Base-by-base conservation (phyloP, 2,797 vertebrate species). In the Anomalospiza imberbis region DNA sequence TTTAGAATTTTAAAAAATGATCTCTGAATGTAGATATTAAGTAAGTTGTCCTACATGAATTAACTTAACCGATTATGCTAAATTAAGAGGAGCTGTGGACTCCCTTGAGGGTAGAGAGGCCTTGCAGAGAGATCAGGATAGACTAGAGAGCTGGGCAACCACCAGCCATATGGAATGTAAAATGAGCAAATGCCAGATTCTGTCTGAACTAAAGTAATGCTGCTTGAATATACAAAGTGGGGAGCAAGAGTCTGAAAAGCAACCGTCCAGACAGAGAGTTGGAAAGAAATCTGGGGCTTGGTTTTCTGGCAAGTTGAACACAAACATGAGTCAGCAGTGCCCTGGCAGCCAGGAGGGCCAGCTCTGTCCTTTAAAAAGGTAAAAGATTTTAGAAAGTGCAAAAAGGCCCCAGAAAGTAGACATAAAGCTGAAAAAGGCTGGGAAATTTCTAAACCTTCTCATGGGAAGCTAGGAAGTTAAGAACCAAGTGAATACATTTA, bases 281-380 rank as follows among this genome's bases (percentile, higher is more conserved):
- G 19, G 8, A 26, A 57, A 9, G 63, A 70, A 38, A 38, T 51
- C 55, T 70, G 44, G 22, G 5, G 1, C 6, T 42, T 57, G 24
- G 14, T 15, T 50, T 54, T 48, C 12, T 40, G 47, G 10, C 20
- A 42, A 32, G 45, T 31, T 54, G 17, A 34, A n/a, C 16, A 6
- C 12, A 32, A 44, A 14, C 4, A 13, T 36, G 40, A 32, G 40
- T 3, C 4, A 17, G 20, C 5, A 38, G 40, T 66, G 34, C 21
- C 10, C 18, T 53, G 58, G 24, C n/a, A 71, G 48, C 21, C 58
- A 6, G 17, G 34, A 62, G 17, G 29, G 26, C 4, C 19, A 53
- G 0, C 21, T 0, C 0, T 63, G 54, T 45, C n/a, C 11, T 40
- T 34, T 34, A 34, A 34, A 34, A 34, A 34, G 34, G 34, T 34